These are phyloP conservation scores for Dascyllus trimaculatus DNA, from an alignment of 2,113 vertebrate genomes.

Conservation along the genomic window DNA sequence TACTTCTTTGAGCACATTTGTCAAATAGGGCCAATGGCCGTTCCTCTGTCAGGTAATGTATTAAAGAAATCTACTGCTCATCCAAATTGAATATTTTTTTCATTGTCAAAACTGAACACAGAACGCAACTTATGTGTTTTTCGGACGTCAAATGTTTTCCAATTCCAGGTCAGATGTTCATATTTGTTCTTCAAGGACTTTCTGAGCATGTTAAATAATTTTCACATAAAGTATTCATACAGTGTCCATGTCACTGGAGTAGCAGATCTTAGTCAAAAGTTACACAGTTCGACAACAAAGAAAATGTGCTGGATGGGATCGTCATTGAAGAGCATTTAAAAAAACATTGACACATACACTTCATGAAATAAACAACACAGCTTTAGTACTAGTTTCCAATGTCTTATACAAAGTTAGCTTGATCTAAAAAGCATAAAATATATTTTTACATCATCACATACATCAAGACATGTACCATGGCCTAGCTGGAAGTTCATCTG, in stretches of 20 bases:
- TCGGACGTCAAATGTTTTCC: slow-evolving; percentile 12
- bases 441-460: slow-evolving; percentile 87
- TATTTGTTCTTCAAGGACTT: slow-evolving; percentile 37
- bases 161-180: slow-evolving; percentile 8
- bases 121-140: slow-evolving; percentile 23
- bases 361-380: slow-evolving; percentile 80
- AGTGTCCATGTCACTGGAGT: slow-evolving; percentile 49
- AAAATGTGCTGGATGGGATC: slow-evolving; percentile 68
- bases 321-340: slow-evolving; percentile 37
- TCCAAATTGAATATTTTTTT: neutral
- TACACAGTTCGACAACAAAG: slow-evolving; percentile 58
- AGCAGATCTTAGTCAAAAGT: slow-evolving; percentile 64
- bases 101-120: slow-evolving; percentile 2
- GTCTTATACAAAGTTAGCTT: slow-evolving; percentile 89
- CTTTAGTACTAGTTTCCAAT: slow-evolving; percentile 87
- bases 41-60: slow-evolving; percentile 34
- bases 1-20: slow-evolving; percentile 23
- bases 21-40: slow-evolving; percentile 18
- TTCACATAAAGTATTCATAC: slow-evolving; percentile 39
- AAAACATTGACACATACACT: slow-evolving; percentile 77
- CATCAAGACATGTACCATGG: slow-evolving; percentile 82
- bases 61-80: neutral
- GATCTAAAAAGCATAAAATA: slow-evolving; percentile 93
- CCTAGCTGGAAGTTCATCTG: slow-evolving; percentile 83
- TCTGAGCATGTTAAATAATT: slow-evolving; percentile 31